Conservation (phyloP, 92 coral and sea anemone species). For the Zoanthus solanderi region DNA sequence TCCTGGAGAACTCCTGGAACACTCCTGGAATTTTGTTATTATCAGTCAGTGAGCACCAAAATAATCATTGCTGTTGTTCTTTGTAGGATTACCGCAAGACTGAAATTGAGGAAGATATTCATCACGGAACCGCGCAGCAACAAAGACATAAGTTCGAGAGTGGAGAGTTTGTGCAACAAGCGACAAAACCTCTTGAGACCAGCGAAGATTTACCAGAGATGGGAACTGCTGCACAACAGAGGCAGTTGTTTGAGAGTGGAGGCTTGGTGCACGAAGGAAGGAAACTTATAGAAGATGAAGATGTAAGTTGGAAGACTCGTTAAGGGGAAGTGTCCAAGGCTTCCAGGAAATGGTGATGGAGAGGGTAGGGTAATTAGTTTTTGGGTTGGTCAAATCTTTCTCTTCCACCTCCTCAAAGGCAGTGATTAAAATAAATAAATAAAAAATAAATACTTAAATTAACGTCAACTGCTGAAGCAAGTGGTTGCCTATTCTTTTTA, state of each 20-base stretch:
- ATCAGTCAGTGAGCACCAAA: background rate
- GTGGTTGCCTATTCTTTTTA: too few species aligned
- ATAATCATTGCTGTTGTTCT: background rate
- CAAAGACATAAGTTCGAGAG: constrained; percentile 74
- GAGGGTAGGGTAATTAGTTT: too few species aligned
- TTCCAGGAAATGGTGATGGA: too few species aligned
- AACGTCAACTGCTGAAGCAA: too few species aligned
- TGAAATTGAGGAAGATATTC: constrained; percentile 38
- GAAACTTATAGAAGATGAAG: constrained; percentile 73
- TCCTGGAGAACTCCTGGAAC: too few species aligned
- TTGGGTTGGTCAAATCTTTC: too few species aligned
- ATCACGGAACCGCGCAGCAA: constrained; percentile 66
- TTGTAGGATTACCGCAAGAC: constrained; percentile 31
- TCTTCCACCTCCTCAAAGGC: too few species aligned
- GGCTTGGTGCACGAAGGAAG: constrained; percentile 59
- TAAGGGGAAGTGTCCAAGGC: too few species aligned
- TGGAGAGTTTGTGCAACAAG: constrained; percentile 67
- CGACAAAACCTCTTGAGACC: constrained; percentile 70
- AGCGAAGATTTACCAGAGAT: constrained; percentile 71
- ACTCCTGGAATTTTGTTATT: too few species aligned
- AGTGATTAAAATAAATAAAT: too few species aligned
- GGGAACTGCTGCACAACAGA: constrained; percentile 69
- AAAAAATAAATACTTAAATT: too few species aligned
- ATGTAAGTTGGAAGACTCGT: constrained; percentile 19
- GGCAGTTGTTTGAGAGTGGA: constrained; percentile 75